These are phyloP conservation scores for Cyphomyrmex costatus DNA, from an alignment of 1,140 invertebrate genomes.

Conservation along the genomic window DNA sequence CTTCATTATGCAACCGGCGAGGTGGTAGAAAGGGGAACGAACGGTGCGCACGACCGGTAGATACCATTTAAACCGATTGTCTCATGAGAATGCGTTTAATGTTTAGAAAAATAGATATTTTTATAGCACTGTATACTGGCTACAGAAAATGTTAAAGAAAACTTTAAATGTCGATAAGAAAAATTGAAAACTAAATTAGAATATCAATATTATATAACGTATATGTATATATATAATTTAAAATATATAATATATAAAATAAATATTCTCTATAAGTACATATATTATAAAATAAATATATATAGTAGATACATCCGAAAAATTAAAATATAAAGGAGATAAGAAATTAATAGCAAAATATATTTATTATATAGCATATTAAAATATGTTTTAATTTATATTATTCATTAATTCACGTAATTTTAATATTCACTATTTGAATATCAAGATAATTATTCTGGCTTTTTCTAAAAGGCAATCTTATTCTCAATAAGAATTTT, in stretches of 20 bases:
- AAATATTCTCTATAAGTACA: background rate
- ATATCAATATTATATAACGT: too few species aligned
- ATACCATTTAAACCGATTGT: constrained; percentile 66
- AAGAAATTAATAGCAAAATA: constrained; percentile 13
- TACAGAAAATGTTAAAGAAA: background rate
- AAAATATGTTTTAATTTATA: background rate
- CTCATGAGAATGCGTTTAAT: background rate
- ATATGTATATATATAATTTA: too few species aligned
- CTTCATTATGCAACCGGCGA: constrained; percentile 69
- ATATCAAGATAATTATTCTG: background rate
- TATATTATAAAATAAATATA: background rate
- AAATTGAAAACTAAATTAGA: background rate
- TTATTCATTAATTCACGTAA: background rate
- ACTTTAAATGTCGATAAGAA: background rate
- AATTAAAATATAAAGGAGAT: background rate
- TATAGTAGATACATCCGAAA: background rate
- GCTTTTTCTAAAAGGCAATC: background rate
- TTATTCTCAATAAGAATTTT: background rate
- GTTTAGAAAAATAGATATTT: background rate
- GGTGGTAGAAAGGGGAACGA: constrained; percentile 14
- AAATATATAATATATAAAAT: too few species aligned
- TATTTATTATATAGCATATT: background rate
- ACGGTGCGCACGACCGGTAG: constrained; percentile 14
- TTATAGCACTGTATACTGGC: background rate
- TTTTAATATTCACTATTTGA: background rate